Conservation (phyloP, 2,797 vertebrate genomes). For the Spea hammondii region DNA sequence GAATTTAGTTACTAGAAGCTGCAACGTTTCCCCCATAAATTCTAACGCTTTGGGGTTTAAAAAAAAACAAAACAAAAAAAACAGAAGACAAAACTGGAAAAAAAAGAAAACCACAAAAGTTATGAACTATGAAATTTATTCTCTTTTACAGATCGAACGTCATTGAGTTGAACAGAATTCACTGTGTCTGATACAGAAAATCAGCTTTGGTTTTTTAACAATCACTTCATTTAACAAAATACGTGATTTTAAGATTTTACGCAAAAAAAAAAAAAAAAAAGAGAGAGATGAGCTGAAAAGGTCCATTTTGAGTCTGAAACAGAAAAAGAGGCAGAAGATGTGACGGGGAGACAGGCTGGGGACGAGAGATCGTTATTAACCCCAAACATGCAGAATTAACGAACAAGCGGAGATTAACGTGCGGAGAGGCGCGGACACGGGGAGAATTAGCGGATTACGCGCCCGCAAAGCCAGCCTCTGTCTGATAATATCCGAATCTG, state of each 20-base stretch:
- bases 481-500: too few species aligned
- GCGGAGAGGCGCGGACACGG: background rate
- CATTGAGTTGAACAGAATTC: slow-evolving; percentile 77
- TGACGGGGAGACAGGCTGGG: slow-evolving; percentile 26
- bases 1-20: too few species aligned
- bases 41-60: background rate
- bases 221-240: slow-evolving; percentile 57
- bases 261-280: slow-evolving; percentile 54
- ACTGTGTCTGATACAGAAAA: slow-evolving; percentile 77
- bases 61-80: background rate
- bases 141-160: slow-evolving; percentile 84
- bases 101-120: slow-evolving; percentile 76
- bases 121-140: slow-evolving; percentile 86
- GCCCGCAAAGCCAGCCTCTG: too few species aligned
- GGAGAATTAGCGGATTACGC: too few species aligned
- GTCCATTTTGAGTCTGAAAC: slow-evolving; percentile 85
- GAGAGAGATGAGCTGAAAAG: slow-evolving; percentile 64
- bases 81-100: slow-evolving; percentile 45
- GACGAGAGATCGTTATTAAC: background rate
- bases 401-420: slow-evolving; percentile 22
- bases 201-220: slow-evolving; percentile 62
- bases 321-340: slow-evolving; percentile 70
- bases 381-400: slow-evolving; percentile 53
- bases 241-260: slow-evolving; percentile 37
- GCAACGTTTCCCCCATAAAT: background rate